Base-by-base conservation (phyloP, 2,113 vertebrate genomes). In the Onychorhynchus coronatus region DNA sequence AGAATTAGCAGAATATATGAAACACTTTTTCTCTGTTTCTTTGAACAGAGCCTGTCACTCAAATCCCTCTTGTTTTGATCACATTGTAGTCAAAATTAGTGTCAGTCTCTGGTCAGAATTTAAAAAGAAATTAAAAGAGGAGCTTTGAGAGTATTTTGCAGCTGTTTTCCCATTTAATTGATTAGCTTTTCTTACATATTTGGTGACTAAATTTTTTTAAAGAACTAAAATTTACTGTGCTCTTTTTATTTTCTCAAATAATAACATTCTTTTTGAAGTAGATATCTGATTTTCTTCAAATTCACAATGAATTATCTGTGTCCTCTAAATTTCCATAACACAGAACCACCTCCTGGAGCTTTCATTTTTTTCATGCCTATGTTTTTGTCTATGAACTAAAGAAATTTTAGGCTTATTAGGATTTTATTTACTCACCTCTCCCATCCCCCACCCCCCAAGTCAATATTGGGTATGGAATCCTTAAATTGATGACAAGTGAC, bases 371-470 rank as follows among this genome's bases (percentile, higher is more conserved):
- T 6, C n/a, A 37, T 6, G 27, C 2, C 33, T 1, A 3, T 1
- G 20, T 88, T 70, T 9, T 5, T 33, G 25, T 11, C 13, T 39
- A 10, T 18, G 21, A 75, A 58, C 4, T 44, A 52, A 65, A 56
- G 18, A 3, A 47, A 50, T 50, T 27, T 28, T 49, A 3, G 6
- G 5, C 7, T 0, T 17, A 68, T 78, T 5, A 23, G 15, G 2
- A 3, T 16, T 75, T 79, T 58, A 41, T 75, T 78, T 63, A 15
- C 7, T 35, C 1, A 3, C 3, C 9, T 44, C 7, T 17, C 0
- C 3, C 5, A 6, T 3, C 6, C 10, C 3, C 10, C 18, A 37
- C 5, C 19, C 2, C 4, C 6, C 14, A 67, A 50, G 8, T 59
- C 14, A 53, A 9, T 19, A 2, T 3, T 91, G 18, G 5, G 3